Evolutionary conservation across 2,113 vertebrate species (phyloP).

Genomic region (Melanocharis versteri): DNA sequence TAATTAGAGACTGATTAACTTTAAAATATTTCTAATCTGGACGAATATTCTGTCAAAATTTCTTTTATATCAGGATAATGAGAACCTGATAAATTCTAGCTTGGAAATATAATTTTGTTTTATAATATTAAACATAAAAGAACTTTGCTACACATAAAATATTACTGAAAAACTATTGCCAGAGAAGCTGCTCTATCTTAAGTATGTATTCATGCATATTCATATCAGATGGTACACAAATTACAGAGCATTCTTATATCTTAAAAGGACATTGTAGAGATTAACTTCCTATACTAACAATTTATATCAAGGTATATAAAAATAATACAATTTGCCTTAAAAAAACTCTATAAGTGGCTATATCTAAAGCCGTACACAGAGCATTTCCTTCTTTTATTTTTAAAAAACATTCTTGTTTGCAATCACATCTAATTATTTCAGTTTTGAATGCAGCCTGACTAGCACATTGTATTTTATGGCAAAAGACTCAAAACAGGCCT

Average conservation of each 20-base stretch:
- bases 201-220: background rate
- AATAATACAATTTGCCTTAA: background rate
- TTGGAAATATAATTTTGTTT: background rate
- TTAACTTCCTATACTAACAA: background rate
- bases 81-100: background rate
- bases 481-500: background rate
- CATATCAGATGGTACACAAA: background rate
- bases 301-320: background rate
- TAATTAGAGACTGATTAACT: background rate
- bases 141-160: background rate
- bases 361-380: background rate
- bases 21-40: background rate
- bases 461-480: background rate
- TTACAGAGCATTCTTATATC: background rate
- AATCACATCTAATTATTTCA: background rate
- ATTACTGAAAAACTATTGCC: background rate
- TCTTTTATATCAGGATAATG: background rate
- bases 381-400: background rate
- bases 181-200: background rate
- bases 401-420: background rate
- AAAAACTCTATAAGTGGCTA: background rate
- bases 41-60: background rate
- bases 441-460: background rate
- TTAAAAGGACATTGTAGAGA: background rate
- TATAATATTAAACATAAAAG: background rate